phyloP scores from a whole-genome alignment of 2,113 vertebrate genomes.

The Aegypius monachus region DNA sequence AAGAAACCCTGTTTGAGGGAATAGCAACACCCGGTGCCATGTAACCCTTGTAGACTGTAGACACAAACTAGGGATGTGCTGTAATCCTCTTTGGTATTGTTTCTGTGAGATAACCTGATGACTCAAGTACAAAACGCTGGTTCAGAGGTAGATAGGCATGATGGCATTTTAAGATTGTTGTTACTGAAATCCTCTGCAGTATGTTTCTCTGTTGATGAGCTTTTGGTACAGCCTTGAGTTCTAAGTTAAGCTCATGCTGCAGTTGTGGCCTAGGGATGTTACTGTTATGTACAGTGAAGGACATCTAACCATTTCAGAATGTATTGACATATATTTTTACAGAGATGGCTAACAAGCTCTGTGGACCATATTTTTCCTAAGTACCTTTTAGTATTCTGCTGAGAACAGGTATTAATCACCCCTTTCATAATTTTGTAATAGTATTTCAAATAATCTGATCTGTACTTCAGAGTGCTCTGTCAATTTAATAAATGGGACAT shows the following conservation, averaged over 20 bases:
- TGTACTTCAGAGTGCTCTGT: neutral
- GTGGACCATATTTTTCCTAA: neutral
- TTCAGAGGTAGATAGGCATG: neutral
- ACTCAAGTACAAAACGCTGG: neutral
- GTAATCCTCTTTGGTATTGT: neutral
- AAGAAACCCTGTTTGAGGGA: neutral
- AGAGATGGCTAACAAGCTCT: neutral
- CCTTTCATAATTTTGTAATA: neutral
- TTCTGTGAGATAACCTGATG: neutral
- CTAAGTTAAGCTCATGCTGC: neutral
- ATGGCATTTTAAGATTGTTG: slow-evolving; percentile 24
- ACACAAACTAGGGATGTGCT: neutral
- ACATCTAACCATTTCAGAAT: neutral
- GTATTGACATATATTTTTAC: neutral
- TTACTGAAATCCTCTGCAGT: slow-evolving; percentile 12
- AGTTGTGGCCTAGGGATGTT: neutral
- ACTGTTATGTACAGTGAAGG: neutral
- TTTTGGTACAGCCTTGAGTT: neutral
- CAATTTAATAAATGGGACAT: neutral
- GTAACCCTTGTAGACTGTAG: neutral
- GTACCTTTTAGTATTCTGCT: neutral
- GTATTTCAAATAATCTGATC: neutral
- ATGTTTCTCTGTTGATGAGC: neutral
- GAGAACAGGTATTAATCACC: neutral
- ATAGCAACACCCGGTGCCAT: neutral